phyloP scores from a whole-genome alignment of 2,797 vertebrate species.

The Coregonus sp. region DNA sequence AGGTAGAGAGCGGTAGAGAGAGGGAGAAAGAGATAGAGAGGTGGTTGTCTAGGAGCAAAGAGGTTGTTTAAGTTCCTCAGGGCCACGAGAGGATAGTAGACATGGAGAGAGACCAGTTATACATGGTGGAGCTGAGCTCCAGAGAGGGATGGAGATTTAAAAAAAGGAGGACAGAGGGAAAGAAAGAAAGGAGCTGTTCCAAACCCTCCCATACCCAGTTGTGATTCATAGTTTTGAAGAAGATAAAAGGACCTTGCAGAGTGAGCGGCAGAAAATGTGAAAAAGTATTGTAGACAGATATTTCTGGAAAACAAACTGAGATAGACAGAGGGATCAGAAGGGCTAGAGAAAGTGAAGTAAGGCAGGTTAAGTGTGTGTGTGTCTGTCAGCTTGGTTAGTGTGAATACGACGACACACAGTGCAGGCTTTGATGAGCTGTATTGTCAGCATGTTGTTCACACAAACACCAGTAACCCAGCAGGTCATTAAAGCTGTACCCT shows the following conservation, averaged over 20 bases:
- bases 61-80: slow-evolving; percentile 38
- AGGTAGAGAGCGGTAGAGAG: too few relatives aligned
- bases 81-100: slow-evolving; percentile 14
- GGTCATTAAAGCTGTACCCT: background rate
- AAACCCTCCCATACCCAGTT: background rate
- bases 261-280: background rate
- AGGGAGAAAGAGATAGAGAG: slow-evolving; percentile 19
- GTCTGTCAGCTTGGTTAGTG: slow-evolving; percentile 17
- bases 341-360: background rate
- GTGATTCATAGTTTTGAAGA: too few relatives aligned
- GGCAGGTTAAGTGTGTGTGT: slow-evolving; percentile 1
- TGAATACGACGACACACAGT: slow-evolving; percentile 7
- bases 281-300: background rate
- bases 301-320: background rate
- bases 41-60: slow-evolving; percentile 32
- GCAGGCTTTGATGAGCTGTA: slow-evolving; percentile 30
- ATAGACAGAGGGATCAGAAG: background rate
- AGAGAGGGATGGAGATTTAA: slow-evolving; percentile 8
- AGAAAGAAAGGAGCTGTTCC: slow-evolving; percentile 16
- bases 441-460: slow-evolving; percentile 19
- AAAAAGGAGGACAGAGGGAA: slow-evolving; percentile 6
- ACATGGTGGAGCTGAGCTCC: slow-evolving; percentile 33
- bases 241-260: background rate
- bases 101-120: slow-evolving; percentile 15
- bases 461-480: slow-evolving; percentile 11